A percentile compares a stretch with the other conserved stretches of the same genome.
Conservation (phyloP, 2,888 invertebrate species). For the Meta bourneti region DNA sequence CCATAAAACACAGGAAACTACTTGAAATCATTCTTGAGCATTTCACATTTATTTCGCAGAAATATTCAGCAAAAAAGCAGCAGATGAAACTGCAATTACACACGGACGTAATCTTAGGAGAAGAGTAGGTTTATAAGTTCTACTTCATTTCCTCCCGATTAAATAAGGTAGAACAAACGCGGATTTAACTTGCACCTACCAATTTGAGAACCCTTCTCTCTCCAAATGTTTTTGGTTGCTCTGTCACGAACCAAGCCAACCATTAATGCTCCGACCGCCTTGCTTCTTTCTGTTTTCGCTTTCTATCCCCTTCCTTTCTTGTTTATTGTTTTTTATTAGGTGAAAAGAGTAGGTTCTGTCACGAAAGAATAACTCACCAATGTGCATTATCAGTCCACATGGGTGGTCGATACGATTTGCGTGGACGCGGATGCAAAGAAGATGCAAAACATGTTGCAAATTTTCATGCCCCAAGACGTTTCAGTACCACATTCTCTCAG, state of each 20-base stretch:
- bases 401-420: conserved; percentile 54
- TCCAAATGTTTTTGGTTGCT: conserved; percentile 5
- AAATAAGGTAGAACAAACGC: background rate
- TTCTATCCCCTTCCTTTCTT: background rate
- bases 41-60: background rate
- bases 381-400: conserved; percentile 18
- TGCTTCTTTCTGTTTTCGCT: background rate
- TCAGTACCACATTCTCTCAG: background rate
- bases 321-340: conserved; percentile 8
- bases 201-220: conserved; percentile 22
- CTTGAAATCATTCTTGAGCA: too few species aligned
- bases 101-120: background rate
- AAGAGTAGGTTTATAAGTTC: background rate
- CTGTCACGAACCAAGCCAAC: conserved; percentile 27
- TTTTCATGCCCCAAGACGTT: conserved; percentile 1
- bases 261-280: conserved; percentile 9
- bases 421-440: background rate
- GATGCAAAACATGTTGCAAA: conserved; percentile 33
- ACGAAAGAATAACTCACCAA: conserved; percentile 7
- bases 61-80: background rate
- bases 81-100: background rate
- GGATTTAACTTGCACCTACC: conserved; percentile 11
- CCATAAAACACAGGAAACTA: too few species aligned
- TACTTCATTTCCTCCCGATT: background rate
- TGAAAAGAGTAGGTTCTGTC: background rate